Evolutionary conservation across 2,113 vertebrate genomes (phyloP).

Genomic region (Notarius lentiginosus): DNA sequence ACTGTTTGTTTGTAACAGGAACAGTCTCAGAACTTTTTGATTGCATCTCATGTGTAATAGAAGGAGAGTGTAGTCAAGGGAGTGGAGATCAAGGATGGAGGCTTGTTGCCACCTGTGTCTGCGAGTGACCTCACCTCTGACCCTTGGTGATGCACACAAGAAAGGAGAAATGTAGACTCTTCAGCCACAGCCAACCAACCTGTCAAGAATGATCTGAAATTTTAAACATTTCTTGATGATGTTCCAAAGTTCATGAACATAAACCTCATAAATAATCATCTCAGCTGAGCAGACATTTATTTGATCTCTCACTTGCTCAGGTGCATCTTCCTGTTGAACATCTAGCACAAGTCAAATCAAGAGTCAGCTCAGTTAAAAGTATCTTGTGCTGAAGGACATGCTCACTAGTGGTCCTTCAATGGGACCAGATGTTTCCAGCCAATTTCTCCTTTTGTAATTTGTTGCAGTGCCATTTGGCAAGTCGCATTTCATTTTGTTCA

Average conservation of each 20-base stretch:
- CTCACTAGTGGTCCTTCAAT: not conserved
- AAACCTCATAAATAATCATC: not conserved
- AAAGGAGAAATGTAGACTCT: not conserved
- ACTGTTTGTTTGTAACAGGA: too few species aligned
- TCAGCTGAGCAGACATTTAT: not conserved
- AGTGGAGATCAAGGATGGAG: not conserved
- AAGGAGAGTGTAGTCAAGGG: not conserved
- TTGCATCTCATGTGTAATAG: not conserved
- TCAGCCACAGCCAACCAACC: not conserved
- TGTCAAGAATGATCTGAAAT: not conserved
- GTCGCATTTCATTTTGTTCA: not conserved
- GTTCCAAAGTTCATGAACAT: not conserved
- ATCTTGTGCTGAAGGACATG: not conserved
- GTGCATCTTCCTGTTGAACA: not conserved
- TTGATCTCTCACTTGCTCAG: not conserved
- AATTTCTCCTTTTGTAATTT: conserved; percentile 10
- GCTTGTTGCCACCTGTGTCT: not conserved
- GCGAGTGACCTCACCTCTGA: not conserved
- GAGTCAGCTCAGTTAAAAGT: not conserved
- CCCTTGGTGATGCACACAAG: not conserved
- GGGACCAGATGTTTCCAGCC: conserved; percentile 3
- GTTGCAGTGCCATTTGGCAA: not conserved
- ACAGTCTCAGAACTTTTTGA: too few species aligned
- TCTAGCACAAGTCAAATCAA: not conserved
- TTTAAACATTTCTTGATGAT: too few species aligned